A percentile compares a stretch with the other conserved stretches of the same genome.
Evolutionary conservation across 2,888 invertebrate genomes (phyloP).

Genomic region (Callyntrura sp.): DNA sequence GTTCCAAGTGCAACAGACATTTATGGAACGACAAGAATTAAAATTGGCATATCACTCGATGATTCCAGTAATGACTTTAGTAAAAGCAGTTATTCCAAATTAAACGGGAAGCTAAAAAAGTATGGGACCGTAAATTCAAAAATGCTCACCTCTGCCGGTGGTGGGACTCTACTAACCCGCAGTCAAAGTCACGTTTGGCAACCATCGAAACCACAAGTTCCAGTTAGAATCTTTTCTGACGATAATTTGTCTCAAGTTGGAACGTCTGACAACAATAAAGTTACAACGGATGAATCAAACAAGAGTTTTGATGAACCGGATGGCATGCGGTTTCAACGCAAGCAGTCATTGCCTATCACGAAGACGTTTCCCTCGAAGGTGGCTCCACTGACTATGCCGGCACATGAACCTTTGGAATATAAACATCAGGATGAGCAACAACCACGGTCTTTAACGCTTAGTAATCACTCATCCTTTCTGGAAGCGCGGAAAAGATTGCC

Average conservation of each 20-base stretch:
- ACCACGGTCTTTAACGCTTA: slow-evolving; percentile 52
- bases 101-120: slow-evolving; percentile 78
- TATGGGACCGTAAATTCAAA: slow-evolving; percentile 82
- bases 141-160: slow-evolving; percentile 65
- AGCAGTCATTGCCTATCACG: slow-evolving; percentile 58
- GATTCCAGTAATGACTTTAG: slow-evolving; percentile 77
- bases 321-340: slow-evolving; percentile 55
- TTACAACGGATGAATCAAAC: slow-evolving; percentile 5
- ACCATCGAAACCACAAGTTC: slow-evolving; percentile 66
- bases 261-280: background rate
- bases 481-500: slow-evolving; percentile 82
- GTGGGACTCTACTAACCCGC: slow-evolving; percentile 78
- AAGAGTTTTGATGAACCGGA: slow-evolving; percentile 67
- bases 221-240: slow-evolving; percentile 80
- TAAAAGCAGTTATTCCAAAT: slow-evolving; percentile 34
- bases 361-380: slow-evolving; percentile 40
- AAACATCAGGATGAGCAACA: slow-evolving; percentile 44
- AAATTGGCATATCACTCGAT: slow-evolving; percentile 75
- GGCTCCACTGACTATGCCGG: background rate
- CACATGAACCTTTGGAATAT: background rate
- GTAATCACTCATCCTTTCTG: slow-evolving; percentile 57
- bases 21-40: slow-evolving; percentile 74
- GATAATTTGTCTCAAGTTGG: slow-evolving; percentile 80
- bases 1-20: slow-evolving; percentile 26
- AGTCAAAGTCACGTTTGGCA: slow-evolving; percentile 83